Percentiles rank a stretch among this genome's conserved stretches.
These are phyloP conservation scores for Xenentodon cancila DNA, from an alignment of 2,797 vertebrate genomes.

Conservation along the genomic window DNA sequence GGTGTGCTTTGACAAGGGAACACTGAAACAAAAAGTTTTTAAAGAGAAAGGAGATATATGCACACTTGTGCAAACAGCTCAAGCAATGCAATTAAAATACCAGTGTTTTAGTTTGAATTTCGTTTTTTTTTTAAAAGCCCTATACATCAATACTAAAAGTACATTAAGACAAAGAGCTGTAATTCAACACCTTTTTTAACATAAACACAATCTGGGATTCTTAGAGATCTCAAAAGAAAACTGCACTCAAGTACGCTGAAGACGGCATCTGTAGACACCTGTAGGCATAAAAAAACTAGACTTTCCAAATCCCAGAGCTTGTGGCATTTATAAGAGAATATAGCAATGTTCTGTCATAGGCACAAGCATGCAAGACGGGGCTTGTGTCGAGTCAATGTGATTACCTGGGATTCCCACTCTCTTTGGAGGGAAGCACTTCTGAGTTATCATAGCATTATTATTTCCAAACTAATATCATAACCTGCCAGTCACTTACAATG, in stretches of 20 bases:
- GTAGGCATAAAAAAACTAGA: constrained; percentile 7
- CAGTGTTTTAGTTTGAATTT: too few relatives aligned
- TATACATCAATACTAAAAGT: too few relatives aligned
- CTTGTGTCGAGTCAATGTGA: constrained; percentile 73
- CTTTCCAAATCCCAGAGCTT: constrained; percentile 35
- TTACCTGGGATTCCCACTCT: constrained; percentile 67
- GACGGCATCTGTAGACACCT: constrained; percentile 12
- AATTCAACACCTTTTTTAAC: too few relatives aligned
- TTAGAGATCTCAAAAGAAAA: constrained; percentile 6
- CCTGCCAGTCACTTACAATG: constrained; percentile 65
- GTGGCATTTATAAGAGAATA: constrained; percentile 63
- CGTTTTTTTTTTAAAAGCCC: too few relatives aligned
- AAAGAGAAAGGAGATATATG: too few relatives aligned
- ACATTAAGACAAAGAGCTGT: too few relatives aligned
- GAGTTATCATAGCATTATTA: constrained; percentile 73
- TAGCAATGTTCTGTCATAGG: constrained; percentile 41
- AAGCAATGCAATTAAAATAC: too few relatives aligned
- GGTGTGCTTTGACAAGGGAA: too few relatives aligned
- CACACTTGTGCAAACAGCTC: too few relatives aligned
- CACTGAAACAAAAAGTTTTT: too few relatives aligned
- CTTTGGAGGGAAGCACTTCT: constrained; percentile 58
- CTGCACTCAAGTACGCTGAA: constrained; percentile 10
- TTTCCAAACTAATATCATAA: constrained; percentile 74
- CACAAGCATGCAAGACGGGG: constrained; percentile 44
- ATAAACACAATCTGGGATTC: too few relatives aligned